Base-by-base conservation (phyloP, 2,888 invertebrate genomes). In the Dasysyrphus tricinctus region DNA sequence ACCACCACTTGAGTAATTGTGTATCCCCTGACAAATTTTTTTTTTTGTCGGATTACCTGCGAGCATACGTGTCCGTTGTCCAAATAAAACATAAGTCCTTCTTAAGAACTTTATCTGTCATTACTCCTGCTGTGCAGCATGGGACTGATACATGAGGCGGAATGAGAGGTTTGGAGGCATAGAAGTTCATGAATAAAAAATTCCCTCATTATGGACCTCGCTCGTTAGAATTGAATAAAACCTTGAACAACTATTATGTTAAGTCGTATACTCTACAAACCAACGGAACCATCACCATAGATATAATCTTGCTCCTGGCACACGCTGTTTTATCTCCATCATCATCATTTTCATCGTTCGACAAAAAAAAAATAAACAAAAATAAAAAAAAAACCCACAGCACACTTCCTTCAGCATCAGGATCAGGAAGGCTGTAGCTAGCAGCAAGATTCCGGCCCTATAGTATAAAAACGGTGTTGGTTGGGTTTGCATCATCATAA, bases 221-320 rank as follows among this genome's bases (percentile, higher is more conserved):
- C 81, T 86, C 81, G 78, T 86, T 81, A 72, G 78, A 82, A 86
- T 82, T 86, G 79, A 86, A 75, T 81, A 86, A 86, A 59, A 72
- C 81, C 75, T 82, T 81, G 70, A 82, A 82, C 82, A 82, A 86
- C 81, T 86, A 81, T 82, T 74, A 78, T 78, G 78, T 70, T 82
- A 79, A 86, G 78, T 82, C 72, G 65, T 75, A 42, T 39, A 42
- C 51, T 70, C 70, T 78, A 29, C 51, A 59, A 69, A 61, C 67
- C 77, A 77, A 70, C 83, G 84, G 80, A 81, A 80, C 77, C 69
- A 24, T 24, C 24, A 73, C 61, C 77, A 77, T n/a, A n/a, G 63
- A 77, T 77, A 77, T 61, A 56, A 54, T 49, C 67, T 32, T 54
- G 67, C 76, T 80, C 42, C 42, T 74, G 77, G 81, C 73, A 81